Base-by-base conservation (phyloP, 1,140 invertebrate species). In the Euborellia annulipes region DNA sequence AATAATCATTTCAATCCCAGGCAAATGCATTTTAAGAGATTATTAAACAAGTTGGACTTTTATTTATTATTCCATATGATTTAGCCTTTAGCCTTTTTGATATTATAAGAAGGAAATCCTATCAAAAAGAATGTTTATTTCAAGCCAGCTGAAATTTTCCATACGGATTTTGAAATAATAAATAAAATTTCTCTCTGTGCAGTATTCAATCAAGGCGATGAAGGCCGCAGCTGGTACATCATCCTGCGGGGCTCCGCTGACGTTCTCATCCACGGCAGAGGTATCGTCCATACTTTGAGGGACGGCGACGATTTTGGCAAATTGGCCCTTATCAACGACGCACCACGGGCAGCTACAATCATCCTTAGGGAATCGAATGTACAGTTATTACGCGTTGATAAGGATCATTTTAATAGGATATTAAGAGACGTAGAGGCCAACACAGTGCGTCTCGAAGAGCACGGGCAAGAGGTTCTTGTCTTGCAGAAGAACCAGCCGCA, bases 301-400 rank as follows among this genome's bases (percentile, higher is more conserved):
- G 84, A 85, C 63, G 84, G 84, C 47, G 85, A 90, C 63, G 86
- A 90, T 62, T 90, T 90, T 62, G 85, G 84, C 36, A 89, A 90
- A 68, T 65, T 90, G 43, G 84, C 86, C 41, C 64, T 90, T 32
- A 82, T 90, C 19, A 89, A 89, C 63, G 83, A 89, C 65, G 79
- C 83, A 36, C 84, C 85, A 40, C 78, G 85, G 60, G 85, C 85
- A 46, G 85, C 85, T 2, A 86, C 85, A 9, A 89, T 90, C 48
- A 74, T 85, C 7, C 69, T 85, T 3, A 66, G 79, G 52, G 85
- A 90, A 59, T 79, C 85, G 58, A 84, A 85, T 62, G 85, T 82
- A 53, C 84, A 88, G 59, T 82, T 90, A 56, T 62, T 90, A 23
- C 67, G 84, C 22, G 85, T 90, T 2, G 85, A 90, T 60, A 90